phyloP scores from a whole-genome alignment of 2,888 invertebrate genomes.

The Syritta pipiens region DNA sequence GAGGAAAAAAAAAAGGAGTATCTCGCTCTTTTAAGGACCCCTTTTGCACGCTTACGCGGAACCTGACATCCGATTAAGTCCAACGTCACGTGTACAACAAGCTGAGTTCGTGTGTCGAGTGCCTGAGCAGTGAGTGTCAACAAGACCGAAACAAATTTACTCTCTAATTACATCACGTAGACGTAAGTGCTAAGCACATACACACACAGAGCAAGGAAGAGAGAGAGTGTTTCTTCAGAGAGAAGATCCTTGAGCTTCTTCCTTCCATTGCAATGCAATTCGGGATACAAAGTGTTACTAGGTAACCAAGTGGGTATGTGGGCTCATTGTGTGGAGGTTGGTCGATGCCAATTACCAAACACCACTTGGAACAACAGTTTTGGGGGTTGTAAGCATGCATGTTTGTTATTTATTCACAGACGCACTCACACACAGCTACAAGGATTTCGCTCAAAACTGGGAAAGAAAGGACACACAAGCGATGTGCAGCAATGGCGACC shows the following conservation, averaged over 20 bases:
- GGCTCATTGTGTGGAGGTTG: conserved; percentile 39
- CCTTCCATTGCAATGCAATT: conserved; percentile 10
- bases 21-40: neutral
- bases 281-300: conserved; percentile 33
- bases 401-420: conserved; percentile 54
- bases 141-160: conserved; percentile 58
- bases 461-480: neutral
- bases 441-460: conserved; percentile 15
- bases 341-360: conserved; percentile 56
- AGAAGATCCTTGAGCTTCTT: conserved; percentile 16
- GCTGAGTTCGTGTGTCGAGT: too few species aligned
- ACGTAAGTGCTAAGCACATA: conserved; percentile 35
- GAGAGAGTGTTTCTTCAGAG: neutral
- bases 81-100: conserved; percentile 41
- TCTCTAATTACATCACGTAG: conserved; percentile 67
- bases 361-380: conserved; percentile 48
- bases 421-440: conserved; percentile 33
- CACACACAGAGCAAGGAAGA: neutral
- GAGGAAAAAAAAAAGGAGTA: too few species aligned
- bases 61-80: conserved; percentile 38
- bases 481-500: neutral
- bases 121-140: conserved; percentile 43
- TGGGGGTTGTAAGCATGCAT: conserved; percentile 27
- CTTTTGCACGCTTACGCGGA: neutral
- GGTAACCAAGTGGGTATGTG: conserved; percentile 51